Evolutionary conservation across 2,888 invertebrate genomes (phyloP).

Genomic region (Xestia xanthographa): DNA sequence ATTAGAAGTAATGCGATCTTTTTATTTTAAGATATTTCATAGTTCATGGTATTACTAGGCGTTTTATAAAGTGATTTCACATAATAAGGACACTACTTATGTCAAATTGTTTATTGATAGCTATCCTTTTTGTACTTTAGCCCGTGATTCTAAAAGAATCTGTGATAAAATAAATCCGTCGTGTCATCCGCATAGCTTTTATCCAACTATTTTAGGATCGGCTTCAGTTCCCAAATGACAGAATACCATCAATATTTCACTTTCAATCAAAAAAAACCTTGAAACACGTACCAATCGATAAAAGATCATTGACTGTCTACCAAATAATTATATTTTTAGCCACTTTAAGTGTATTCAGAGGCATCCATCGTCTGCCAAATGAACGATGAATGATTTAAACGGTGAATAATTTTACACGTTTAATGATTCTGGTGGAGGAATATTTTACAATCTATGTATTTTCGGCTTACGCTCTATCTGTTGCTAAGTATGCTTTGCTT

Average conservation of each 20-base stretch:
- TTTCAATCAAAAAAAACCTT: background rate
- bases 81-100: no score
- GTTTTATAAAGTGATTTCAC: background rate
- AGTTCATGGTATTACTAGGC: background rate
- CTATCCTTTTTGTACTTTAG: background rate
- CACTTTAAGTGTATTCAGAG: constrained; percentile 37
- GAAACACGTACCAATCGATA: background rate
- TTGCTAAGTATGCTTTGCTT: background rate
- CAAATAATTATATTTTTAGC: constrained; percentile 50
- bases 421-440: constrained; percentile 32
- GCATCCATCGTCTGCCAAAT: constrained; percentile 59
- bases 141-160: background rate
- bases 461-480: constrained; percentile 5
- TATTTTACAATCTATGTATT: constrained; percentile 51
- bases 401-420: constrained; percentile 60
- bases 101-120: background rate
- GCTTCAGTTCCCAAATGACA: background rate
- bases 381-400: constrained; percentile 59
- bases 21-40: background rate
- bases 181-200: background rate
- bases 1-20: background rate
- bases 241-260: background rate
- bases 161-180: background rate
- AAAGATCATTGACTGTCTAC: constrained; percentile 42
- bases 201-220: background rate